Evolutionary conservation across 1,140 invertebrate genomes (phyloP), one percentile per base, ranked within the genome.

Genomic region (Campoletis sonorensis): DNA sequence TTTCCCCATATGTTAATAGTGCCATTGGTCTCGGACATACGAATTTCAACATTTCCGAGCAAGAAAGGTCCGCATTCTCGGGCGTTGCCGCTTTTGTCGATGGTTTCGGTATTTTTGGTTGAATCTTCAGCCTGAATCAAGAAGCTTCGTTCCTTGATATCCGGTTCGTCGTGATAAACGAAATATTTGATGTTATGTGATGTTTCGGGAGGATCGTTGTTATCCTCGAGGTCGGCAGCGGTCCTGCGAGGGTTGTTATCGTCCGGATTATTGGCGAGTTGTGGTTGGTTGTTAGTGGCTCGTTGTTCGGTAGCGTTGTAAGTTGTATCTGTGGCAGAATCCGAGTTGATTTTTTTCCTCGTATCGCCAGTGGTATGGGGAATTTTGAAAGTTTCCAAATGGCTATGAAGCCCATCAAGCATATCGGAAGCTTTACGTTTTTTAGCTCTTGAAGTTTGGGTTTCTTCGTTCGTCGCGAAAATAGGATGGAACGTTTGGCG

Each of bases 1-100:
- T 91, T 92, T 10, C 91, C 91, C 90, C 90, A 92, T 81, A 92
- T 89, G 45, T 90, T 92, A 21, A 92, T 89, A 0, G 88, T 92
- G 10, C 91, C 91, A 77, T 92, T 92, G 37, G 89, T 81, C 82
- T 92, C 91, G 7, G 90, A 88, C 90, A 92, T 92, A 77, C 88
- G 87, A 61, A 92, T 88, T 80, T 92, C 90, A 18, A 92, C 79
- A 81, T 92, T 92, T n/a, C 90, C 90, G 16, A 92, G 82, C 21
- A 90, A 83, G 71, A 90, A 92, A 21, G 91, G 91, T 27, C 91
- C 91, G 73, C 91, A 92, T 82, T 92, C 86, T 18, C 88, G 85
- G 4, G 88, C 81, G 4, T 80, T 76, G 83, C 79, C 79, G 30
- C 87, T 87, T 23, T 79, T 84, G 45, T 70, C 67, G n/a, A 73